phyloP scores from a whole-genome alignment of 2,797 vertebrate genomes.

The Rhinichthys osculus region DNA sequence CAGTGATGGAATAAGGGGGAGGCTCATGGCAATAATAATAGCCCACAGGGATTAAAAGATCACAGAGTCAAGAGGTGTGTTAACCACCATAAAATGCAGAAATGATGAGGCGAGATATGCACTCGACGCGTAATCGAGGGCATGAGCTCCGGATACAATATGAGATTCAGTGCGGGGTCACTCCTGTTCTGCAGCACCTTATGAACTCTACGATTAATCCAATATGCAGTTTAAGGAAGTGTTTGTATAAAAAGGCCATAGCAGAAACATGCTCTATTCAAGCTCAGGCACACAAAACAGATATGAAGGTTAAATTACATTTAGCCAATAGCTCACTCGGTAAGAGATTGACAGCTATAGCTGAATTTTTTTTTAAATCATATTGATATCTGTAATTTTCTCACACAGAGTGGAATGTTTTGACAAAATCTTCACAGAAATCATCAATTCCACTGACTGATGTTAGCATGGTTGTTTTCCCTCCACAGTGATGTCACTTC shows the following conservation, averaged over 20 bases:
- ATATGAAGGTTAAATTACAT: not conserved
- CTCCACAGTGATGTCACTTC: not conserved
- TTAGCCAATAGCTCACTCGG: not conserved
- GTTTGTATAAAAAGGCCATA: not conserved
- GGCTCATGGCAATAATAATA: constrained; percentile 55
- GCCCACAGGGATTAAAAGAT: constrained; percentile 68
- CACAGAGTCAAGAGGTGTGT: constrained; percentile 65
- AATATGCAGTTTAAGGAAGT: not conserved
- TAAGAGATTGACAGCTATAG: not conserved
- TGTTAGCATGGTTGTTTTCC: not conserved
- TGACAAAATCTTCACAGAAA: not conserved
- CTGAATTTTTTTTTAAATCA: not conserved
- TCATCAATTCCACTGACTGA: not conserved
- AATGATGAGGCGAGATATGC: constrained; percentile 64
- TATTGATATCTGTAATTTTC: not conserved
- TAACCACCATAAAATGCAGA: constrained; percentile 58
- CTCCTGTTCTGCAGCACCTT: not conserved
- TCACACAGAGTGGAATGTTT: not conserved
- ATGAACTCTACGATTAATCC: not conserved
- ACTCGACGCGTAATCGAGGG: constrained; percentile 50
- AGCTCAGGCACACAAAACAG: not conserved
- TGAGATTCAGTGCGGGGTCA: not conserved
- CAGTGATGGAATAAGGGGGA: constrained; percentile 44
- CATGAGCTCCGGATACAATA: constrained; percentile 22
- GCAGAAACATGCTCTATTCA: not conserved